Evolutionary conservation across 2,888 invertebrate species (phyloP), one percentile per base, ranked within the genome.

Genomic region (Xylophagus ater): DNA sequence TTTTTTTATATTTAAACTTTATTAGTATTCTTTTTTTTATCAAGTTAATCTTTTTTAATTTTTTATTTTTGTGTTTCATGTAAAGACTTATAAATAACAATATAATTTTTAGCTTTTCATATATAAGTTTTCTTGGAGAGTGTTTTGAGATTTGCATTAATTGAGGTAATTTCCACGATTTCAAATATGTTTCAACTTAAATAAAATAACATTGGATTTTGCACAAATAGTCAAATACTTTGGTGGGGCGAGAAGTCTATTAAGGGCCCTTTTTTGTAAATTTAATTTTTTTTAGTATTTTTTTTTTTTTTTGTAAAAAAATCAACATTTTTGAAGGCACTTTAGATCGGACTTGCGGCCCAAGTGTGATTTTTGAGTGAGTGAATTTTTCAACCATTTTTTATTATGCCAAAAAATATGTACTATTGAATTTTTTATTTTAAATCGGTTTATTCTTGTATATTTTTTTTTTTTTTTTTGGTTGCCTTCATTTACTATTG

Each of bases 281-380:
- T 83, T 83, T 78, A 69, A 67, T 73, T 76, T 74, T 74, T 76
- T 74, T 73, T 74, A 73, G 76, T 78, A 76, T 72, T 71, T 69
- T 70, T 70, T 65, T 58, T 64, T 69, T 74, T 74, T 77, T 76
- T 78, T 75, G 78, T 80, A 81, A 80, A 84, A n/a, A 85, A 84
- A 78, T 74, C 78, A 82, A 82, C 75, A 78, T 70, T 65, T 67
- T 75, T 81, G 86, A 86, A 86, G 86, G 86, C 86, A 86, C 86
- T 85, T 86, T 78, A 79, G 81, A 80, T 80, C 84, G 85, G 86
- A 86, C 86, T 81, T 77, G 76, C 79, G 85, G 85, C 84, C 85
- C 84, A 81, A 78, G 80, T 79, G 71, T 69, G 72, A 72, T 73
- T 72, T 72, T 73, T 70, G 70, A 41, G 62, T 62, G 62, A 62